Evolutionary conservation across 2,888 invertebrate genomes (phyloP).

Genomic region (Diplolepis rosae): DNA sequence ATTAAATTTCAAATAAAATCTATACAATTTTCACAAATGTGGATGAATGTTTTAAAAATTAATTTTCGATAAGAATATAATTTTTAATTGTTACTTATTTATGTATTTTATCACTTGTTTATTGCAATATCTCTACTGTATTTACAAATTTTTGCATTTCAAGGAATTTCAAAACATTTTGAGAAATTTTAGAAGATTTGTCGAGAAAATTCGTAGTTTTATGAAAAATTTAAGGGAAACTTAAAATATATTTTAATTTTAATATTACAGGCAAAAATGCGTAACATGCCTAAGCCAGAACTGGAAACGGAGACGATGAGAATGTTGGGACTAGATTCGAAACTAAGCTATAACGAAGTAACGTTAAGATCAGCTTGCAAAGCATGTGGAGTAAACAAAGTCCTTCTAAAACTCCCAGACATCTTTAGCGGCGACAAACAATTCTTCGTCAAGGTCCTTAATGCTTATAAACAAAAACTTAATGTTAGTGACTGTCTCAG

Average conservation of each 20-base stretch:
- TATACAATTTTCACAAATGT: too few species aligned
- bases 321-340: constrained; percentile 42
- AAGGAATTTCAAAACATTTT: too few species aligned
- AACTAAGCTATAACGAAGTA: constrained; percentile 32
- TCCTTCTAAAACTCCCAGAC: constrained; percentile 45
- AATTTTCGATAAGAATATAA: too few species aligned
- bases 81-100: too few species aligned
- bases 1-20: neutral
- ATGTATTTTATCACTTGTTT: too few species aligned
- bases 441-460: constrained; percentile 43
- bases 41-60: too few species aligned
- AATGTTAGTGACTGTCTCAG: constrained; percentile 37
- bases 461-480: constrained; percentile 40
- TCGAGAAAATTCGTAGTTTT: too few species aligned
- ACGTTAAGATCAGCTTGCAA: constrained; percentile 44
- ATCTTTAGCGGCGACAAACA: constrained; percentile 46
- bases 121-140: too few species aligned
- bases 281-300: constrained; percentile 43
- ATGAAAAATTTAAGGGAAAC: too few species aligned
- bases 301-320: constrained; percentile 43
- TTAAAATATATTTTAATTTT: too few species aligned
- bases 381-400: constrained; percentile 46
- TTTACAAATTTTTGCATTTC: too few species aligned
- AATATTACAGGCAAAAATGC: constrained; percentile 47
- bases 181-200: too few species aligned